A percentile compares a stretch with the other conserved stretches of the same genome.
Evolutionary conservation across 2,797 vertebrate genomes (phyloP).

Genomic region (Scyliorhinus canicula): DNA sequence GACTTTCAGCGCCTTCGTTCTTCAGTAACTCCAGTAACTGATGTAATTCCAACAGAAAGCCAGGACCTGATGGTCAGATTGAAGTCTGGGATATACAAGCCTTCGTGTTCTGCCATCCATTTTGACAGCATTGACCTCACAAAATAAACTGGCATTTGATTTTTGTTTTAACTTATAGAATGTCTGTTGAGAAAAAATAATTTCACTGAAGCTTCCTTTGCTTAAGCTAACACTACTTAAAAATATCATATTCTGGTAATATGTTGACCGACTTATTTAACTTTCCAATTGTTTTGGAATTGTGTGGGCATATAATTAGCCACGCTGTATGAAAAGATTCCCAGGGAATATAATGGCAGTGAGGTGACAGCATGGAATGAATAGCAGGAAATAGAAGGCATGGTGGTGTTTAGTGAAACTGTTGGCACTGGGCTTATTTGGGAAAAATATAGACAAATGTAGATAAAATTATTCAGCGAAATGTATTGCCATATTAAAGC

Average conservation of each 20-base stretch:
- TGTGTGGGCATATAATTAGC: neutral
- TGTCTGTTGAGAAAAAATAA: neutral
- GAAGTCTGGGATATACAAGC: neutral
- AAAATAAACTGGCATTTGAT: neutral
- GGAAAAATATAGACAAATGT: neutral
- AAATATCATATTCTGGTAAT: neutral
- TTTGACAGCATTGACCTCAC: neutral
- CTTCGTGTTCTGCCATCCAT: neutral
- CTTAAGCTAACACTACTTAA: neutral
- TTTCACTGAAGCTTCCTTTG: neutral
- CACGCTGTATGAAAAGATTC: neutral
- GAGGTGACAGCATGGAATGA: neutral
- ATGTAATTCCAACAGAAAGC: neutral
- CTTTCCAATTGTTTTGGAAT: neutral
- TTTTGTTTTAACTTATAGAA: neutral
- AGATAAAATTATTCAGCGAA: neutral
- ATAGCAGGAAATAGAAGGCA: neutral
- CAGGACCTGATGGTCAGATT: neutral
- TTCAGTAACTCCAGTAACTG: neutral
- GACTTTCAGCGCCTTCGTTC: slow-evolving; percentile 18
- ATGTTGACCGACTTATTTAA: neutral
- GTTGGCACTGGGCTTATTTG: neutral
- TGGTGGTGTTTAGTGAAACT: neutral
- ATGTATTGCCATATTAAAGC: neutral
- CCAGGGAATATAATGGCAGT: neutral